These are phyloP conservation scores for Mormyrus iriodes DNA, from an alignment of 2,113 vertebrate genomes.

Conservation along the genomic window DNA sequence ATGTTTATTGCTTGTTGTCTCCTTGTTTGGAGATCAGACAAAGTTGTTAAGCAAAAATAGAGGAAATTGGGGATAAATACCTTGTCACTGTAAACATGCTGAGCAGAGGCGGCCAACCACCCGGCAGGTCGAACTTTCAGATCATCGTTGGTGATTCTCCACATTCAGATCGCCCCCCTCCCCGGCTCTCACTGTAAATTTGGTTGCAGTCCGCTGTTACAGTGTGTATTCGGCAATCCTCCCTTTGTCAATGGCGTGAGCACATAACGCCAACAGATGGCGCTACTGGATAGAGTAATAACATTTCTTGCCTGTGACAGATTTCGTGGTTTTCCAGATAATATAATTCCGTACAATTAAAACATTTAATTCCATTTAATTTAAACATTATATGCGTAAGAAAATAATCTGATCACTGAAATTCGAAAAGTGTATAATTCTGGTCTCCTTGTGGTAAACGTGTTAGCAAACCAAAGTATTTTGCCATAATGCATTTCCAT, in stretches of 20 bases:
- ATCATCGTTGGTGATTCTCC: too few species aligned
- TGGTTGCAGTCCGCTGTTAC: background rate
- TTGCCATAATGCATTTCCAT: background rate
- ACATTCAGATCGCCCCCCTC: too few species aligned
- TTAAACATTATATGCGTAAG: background rate
- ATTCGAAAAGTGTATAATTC: background rate
- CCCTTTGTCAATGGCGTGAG: background rate
- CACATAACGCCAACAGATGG: slow-evolving; percentile 12
- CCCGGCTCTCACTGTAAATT: background rate
- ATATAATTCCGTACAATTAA: background rate
- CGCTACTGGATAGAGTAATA: background rate
- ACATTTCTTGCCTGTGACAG: background rate
- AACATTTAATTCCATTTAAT: background rate
- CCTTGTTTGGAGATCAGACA: too few species aligned
- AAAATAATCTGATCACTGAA: background rate
- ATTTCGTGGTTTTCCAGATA: background rate
- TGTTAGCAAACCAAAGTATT: background rate
- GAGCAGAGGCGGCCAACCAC: too few species aligned
- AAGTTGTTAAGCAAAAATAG: too few species aligned
- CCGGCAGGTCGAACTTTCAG: too few species aligned
- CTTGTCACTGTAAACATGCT: too few species aligned
- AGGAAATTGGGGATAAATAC: too few species aligned
- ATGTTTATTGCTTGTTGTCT: too few species aligned
- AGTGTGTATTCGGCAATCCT: background rate
- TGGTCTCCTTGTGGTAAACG: background rate